Evolutionary conservation across 1,140 invertebrate species (phyloP), one percentile per base, ranked within the genome.

Genomic region (Pygmarrhopalites habei): DNA sequence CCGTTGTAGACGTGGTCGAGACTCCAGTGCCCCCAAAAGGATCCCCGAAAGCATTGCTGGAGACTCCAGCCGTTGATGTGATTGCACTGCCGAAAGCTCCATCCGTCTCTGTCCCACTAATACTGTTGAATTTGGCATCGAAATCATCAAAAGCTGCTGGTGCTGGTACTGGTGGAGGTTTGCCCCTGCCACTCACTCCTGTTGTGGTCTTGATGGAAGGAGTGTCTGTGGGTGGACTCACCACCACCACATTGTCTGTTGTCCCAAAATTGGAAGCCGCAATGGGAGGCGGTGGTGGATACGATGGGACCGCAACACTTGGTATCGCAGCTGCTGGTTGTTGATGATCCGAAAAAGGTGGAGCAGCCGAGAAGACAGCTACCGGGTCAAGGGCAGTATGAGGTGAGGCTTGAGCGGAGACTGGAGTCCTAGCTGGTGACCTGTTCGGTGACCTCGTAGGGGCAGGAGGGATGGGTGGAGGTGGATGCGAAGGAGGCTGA

Each of bases 21-120:
- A 32, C 28, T n/a, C 25, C 25, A 1, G 52, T 90, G 1, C 87
- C 86, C 2, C 88, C 84, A 71, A 93, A 93, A 1, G 86, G 89
- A 75, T 92, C 89, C 62, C 89, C 89, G 26, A 55, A 55, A 14
- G 51, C 51, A 7, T 49, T 23, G 23, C 12, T n/a, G n/a, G 39
- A 41, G 39, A n/a, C 39, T 10, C 10, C 39, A 41, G 39, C 39
- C 19, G 83, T 82, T 65, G 88, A 86, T 1, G 77, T 75, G 0
- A 72, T 57, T 21, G 65, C n/a, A n/a, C n/a, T n/a, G n/a, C n/a
- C n/a, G n/a, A n/a, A n/a, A n/a, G n/a, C 63, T 21, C 53, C 51
- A 61, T 28, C 43, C 0, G 12, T 25, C 0, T 35, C 41, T 3
- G 35, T 52, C 17, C 60, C 63, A n/a, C 10, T 12, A n/a, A 66